These are phyloP conservation scores for Philereme vetulata DNA, from an alignment of 2,888 invertebrate genomes.

Conservation along the genomic window DNA sequence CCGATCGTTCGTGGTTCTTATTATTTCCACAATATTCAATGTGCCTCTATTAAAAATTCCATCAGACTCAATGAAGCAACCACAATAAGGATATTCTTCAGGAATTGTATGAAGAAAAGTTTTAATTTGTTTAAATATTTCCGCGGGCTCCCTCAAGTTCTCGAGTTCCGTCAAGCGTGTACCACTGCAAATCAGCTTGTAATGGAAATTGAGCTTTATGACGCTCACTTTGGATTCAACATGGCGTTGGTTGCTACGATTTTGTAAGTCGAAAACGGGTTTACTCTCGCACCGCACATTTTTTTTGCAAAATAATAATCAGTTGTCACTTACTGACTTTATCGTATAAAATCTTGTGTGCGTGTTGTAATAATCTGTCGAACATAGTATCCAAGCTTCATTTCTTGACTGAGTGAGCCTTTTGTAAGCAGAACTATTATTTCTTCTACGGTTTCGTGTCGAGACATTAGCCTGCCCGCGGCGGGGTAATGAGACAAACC, in stretches of 20 bases:
- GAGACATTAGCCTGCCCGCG: constrained; percentile 67
- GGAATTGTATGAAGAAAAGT: constrained; percentile 73
- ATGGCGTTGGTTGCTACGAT: background rate
- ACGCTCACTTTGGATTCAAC: background rate
- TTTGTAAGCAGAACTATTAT: background rate
- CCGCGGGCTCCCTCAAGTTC: constrained; percentile 64
- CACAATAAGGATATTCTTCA: constrained; percentile 65
- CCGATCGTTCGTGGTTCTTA: background rate
- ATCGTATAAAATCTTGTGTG: too few species aligned
- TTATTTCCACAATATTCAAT: constrained; percentile 2
- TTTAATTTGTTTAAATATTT: constrained; percentile 83
- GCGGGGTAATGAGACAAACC: constrained; percentile 76
- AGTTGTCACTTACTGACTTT: too few species aligned
- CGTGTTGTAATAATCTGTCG: too few species aligned
- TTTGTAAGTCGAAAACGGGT: background rate
- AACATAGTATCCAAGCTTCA: too few species aligned
- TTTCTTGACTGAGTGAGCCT: background rate
- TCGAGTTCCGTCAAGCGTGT: constrained; percentile 45
- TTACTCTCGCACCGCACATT: background rate
- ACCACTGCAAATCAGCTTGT: constrained; percentile 1
- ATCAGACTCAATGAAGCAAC: constrained; percentile 64
- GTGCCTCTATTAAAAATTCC: constrained; percentile 43
- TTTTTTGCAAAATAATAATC: background rate
- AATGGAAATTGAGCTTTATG: constrained; percentile 1
- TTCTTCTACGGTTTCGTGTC: constrained; percentile 55